These are phyloP conservation scores for Myioborus miniatus DNA, from an alignment of 2,797 vertebrate genomes.

Conservation along the genomic window DNA sequence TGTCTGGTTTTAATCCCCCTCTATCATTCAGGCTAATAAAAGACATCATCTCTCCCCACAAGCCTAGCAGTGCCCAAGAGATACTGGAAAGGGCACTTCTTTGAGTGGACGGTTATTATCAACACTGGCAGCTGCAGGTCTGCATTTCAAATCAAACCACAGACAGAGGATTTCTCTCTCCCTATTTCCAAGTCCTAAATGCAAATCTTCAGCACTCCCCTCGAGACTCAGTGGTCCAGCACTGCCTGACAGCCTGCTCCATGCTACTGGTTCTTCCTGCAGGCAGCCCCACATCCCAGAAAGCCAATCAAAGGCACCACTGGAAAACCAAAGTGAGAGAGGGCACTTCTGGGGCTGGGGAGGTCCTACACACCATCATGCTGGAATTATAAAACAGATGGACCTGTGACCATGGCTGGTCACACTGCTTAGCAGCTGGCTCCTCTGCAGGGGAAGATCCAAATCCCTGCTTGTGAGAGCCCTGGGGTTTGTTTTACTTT, in stretches of 20 bases:
- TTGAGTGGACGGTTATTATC: not conserved
- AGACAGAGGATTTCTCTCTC: not conserved
- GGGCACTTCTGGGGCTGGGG: not conserved
- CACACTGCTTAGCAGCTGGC: not conserved
- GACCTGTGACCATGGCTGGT: not conserved
- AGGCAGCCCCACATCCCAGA: not conserved
- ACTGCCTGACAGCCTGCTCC: not conserved
- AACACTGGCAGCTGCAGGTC: not conserved
- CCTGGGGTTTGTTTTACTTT: not conserved
- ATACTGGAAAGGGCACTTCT: not conserved
- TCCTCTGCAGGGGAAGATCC: not conserved
- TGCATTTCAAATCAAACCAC: not conserved
- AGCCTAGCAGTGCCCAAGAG: not conserved
- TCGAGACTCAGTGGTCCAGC: not conserved
- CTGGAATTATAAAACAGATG: not conserved
- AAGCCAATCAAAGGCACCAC: not conserved
- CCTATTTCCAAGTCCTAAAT: not conserved
- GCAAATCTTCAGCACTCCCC: not conserved
- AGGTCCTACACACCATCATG: not conserved
- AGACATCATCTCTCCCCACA: not conserved
- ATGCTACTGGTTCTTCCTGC: rapidly evolving
- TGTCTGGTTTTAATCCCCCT: not conserved
- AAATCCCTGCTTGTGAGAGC: not conserved
- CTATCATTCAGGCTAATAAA: constrained; percentile 22
- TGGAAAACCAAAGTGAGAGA: not conserved